Conservation (phyloP, 64 coral and sea anemone species). For the Montipora cactus region DNA sequence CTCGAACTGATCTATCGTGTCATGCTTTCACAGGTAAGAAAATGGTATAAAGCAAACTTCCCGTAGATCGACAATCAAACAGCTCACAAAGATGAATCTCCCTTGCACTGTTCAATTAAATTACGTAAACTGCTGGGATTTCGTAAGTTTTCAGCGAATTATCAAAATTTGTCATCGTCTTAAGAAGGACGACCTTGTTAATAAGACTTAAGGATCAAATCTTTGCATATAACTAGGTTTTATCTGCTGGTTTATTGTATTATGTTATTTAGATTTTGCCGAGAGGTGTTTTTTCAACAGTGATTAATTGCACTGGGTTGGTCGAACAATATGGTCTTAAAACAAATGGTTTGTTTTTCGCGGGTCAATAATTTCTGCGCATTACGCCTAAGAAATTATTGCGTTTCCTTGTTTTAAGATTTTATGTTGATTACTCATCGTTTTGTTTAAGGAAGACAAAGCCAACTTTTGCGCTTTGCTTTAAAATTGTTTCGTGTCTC, state of each 20-base stretch:
- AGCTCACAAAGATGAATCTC: too few relatives aligned
- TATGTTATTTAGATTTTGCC: background rate
- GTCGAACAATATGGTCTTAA: background rate
- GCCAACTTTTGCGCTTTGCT: background rate
- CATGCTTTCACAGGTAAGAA: constrained; percentile 16
- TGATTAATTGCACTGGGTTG: background rate
- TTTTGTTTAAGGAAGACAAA: background rate
- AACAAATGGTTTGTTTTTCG: background rate
- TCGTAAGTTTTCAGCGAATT: too few relatives aligned
- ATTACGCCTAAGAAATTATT: background rate
- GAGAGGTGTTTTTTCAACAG: background rate
- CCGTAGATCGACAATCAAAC: too few relatives aligned
- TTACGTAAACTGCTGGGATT: too few relatives aligned
- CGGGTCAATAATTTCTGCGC: background rate
- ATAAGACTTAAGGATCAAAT: background rate
- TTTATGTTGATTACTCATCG: too few relatives aligned
- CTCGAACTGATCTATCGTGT: background rate
- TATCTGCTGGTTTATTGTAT: background rate
- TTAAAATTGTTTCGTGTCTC: background rate
- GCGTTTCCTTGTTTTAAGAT: background rate
- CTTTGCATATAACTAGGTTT: background rate
- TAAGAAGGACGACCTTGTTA: too few relatives aligned
- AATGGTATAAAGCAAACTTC: background rate
- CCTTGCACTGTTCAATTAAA: too few relatives aligned
- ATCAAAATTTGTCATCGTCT: too few relatives aligned